Base-by-base conservation (phyloP, 2,888 invertebrate genomes). In the Sturmia bella region DNA sequence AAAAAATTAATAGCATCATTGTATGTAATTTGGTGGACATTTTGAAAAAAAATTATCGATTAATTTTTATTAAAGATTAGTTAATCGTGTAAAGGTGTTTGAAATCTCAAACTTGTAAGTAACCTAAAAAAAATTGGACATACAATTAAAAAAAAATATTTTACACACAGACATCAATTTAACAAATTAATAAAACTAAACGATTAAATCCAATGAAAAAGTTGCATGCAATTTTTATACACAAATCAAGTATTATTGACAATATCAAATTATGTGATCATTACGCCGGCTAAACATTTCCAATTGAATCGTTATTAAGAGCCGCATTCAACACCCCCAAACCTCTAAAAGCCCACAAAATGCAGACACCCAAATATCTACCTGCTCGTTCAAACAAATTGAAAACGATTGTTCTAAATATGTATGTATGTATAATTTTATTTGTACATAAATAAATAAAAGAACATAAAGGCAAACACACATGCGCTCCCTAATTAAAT, bases 401-500 rank as follows among this genome's bases (percentile, higher is more conserved):
- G 21, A 43, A 68, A 54, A 56, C 21, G 21, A 69, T 69, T 41
- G 21, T 15, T 17, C 59, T 59, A 61, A 57, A 41, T 32, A 27
- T 27, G 27, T 4, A 27, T 27, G 27, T 27, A 27, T 27, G 27
- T 27, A 27, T 27, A 6, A n/a, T n/a, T 27, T 4, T 27, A 6
- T 27, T 4, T 27, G 27, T 27, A 27, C 6, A n/a, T 54, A 68
- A 37, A 27, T 63, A 59, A 39, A 69, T 43, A 45, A 17, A 17
- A 48, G 11, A 56, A 57, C 11, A 50, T 45, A 37, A 61, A 57
- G 6, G 19, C 27, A 45, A 64, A 45, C 17, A 64, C 17, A 64
- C 48, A 81, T 75, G 54, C 69, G 74, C 72, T 43, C 64, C 64
- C 81, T 85, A 90, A 90, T 90, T 90, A 90, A 82, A 83, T 83